A percentile compares a stretch with the other conserved stretches of the same genome.
phyloP scores from a whole-genome alignment of 2,113 vertebrate genomes.

The Amphiprion percula region DNA sequence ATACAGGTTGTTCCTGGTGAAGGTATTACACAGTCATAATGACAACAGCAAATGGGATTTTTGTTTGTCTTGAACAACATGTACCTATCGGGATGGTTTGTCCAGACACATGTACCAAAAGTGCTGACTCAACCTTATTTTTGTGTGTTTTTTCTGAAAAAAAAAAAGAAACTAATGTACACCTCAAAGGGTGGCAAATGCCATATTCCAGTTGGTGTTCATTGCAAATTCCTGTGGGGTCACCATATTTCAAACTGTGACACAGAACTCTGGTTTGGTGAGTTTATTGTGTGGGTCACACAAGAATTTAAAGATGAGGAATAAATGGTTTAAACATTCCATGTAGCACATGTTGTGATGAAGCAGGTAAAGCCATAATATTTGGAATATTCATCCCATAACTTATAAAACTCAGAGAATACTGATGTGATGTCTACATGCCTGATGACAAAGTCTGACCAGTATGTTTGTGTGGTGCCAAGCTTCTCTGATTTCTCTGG shows the following conservation, averaged over 20 bases:
- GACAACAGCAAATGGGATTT: conserved; percentile 47
- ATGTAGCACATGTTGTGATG: not conserved
- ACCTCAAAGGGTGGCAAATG: conserved; percentile 16
- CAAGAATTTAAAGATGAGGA: conserved; percentile 39
- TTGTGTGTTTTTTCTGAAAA: conserved; percentile 23
- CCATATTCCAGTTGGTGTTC: conserved; percentile 34
- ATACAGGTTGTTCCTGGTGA: conserved; percentile 37
- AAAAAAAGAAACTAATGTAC: not conserved
- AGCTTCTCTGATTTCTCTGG: not conserved
- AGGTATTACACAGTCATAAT: conserved; percentile 51
- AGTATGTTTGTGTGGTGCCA: conserved; percentile 1
- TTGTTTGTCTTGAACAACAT: conserved; percentile 24
- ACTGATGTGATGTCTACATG: conserved; percentile 44
- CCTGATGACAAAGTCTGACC: conserved; percentile 36
- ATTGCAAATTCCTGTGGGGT: conserved; percentile 51
- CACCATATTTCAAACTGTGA: conserved; percentile 42
- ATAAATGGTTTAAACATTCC: not conserved
- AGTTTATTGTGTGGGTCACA: conserved; percentile 35
- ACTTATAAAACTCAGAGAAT: not conserved
- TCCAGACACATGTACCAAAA: conserved; percentile 30
- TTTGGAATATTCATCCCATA: not conserved
- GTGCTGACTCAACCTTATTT: conserved; percentile 30
- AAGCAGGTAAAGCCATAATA: not conserved
- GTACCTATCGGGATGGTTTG: conserved; percentile 2
- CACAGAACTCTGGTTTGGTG: conserved; percentile 22